Evolutionary conservation across 2,888 invertebrate genomes (phyloP), one percentile per base, ranked within the genome.

Genomic region (Aleiodes leptofemur): DNA sequence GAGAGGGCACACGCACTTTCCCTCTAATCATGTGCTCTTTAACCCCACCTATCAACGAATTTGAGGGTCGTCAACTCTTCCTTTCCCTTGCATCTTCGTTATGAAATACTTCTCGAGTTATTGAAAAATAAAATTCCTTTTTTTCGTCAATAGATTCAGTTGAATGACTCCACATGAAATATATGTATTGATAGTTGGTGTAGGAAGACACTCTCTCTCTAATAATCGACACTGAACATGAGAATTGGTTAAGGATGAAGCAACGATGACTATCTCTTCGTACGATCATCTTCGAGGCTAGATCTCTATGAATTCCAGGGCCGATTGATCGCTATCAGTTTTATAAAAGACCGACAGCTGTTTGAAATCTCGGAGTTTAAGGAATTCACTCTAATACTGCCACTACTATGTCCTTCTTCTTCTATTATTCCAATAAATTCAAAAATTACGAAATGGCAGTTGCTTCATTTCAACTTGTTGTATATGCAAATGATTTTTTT

Each of bases 31-130:
- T 75, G 74, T 76, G 76, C 73, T 70, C 75, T 64, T 66, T 50
- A 72, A 48, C 77, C 79, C 72, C 72, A 74, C 73, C 75, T 76
- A 76, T 76, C 76, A 75, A 76, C 74, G 76, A 72, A 77, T 78
- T 73, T 72, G 71, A 72, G 68, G 31, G 23, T 55, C 50, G 73
- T 69, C 70, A 50, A 51, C 59, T 53, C 69, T 53, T 70, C 70
- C 38, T 70, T 50, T 70, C 50, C 3, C 38, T 50, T 23, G 43
- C 51, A 31, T 57, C 55, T 55, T 55, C 5, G 16, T 14, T 34
- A 23, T 53, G 71, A 66, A n/a, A 53, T 50, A 68, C 34, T 48
- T 53, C 43, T 53, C 64, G 29, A 69, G 69, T 73, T 69, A 23
- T 23, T 56, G 53, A 57, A 72, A 68, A 74, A 53, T 51, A 34